Evolutionary conservation across 2,888 invertebrate genomes (phyloP).

Genomic region (Nowickia ferox): DNA sequence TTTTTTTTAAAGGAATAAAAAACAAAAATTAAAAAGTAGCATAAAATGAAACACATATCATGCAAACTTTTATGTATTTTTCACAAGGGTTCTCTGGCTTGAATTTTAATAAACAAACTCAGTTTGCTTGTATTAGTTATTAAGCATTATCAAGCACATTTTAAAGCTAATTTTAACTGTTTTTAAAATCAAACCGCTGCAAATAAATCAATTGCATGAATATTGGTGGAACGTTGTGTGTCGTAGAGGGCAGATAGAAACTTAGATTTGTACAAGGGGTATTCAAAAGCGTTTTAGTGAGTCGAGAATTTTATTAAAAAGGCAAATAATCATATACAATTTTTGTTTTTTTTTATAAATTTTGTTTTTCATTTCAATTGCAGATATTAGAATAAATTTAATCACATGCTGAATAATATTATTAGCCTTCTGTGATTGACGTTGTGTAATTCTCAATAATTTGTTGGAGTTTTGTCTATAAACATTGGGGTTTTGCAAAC

Average conservation of each 20-base stretch:
- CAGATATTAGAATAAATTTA: no score
- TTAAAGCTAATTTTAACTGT: slow-evolving; percentile 57
- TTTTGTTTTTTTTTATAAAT: no score
- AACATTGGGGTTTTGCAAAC: no score
- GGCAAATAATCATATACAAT: background rate
- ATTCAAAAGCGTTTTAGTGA: background rate
- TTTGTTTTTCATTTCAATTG: no score
- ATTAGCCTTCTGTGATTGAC: no score
- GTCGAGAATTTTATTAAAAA: no score
- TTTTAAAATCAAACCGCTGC: slow-evolving; percentile 44
- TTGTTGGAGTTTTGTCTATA: no score
- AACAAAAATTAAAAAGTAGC: background rate
- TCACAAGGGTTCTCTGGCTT: background rate
- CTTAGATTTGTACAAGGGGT: background rate
- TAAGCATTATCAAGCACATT: slow-evolving; percentile 22
- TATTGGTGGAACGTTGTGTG: background rate
- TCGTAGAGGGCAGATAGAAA: background rate
- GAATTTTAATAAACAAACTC: slow-evolving; percentile 53
- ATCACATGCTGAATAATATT: no score
- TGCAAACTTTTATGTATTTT: slow-evolving; percentile 41
- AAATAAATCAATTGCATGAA: slow-evolving; percentile 54
- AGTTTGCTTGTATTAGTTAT: slow-evolving; percentile 40
- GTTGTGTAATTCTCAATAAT: no score
- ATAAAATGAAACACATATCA: background rate
- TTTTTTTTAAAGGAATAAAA: background rate